Evolutionary conservation across 2,113 vertebrate species (phyloP).

Genomic region (Anser brachyrhynchus): DNA sequence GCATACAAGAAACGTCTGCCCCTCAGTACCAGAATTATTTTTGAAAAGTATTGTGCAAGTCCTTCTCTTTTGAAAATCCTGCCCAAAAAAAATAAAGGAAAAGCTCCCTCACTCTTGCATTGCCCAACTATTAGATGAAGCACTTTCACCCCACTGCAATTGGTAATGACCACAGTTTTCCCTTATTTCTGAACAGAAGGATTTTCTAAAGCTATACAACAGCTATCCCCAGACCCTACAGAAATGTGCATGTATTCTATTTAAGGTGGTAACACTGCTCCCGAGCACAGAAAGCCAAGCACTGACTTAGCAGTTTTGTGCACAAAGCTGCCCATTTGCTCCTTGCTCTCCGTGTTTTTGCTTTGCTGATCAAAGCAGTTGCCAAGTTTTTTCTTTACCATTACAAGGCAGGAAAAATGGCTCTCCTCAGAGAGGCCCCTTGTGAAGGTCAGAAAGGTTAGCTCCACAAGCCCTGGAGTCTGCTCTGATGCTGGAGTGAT

Average conservation of each 20-base stretch:
- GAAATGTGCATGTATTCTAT: not conserved
- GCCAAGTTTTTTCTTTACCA: constrained; percentile 82
- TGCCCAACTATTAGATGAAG: not conserved
- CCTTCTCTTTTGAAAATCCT: not conserved
- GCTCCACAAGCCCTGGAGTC: constrained; percentile 58
- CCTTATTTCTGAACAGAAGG: not conserved
- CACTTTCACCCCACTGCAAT: not conserved
- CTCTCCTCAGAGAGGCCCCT: constrained; percentile 80
- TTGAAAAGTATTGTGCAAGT: not conserved
- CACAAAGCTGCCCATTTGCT: constrained; percentile 85
- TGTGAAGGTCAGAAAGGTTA: constrained; percentile 80
- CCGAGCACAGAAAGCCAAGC: not conserved
- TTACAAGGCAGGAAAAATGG: constrained; percentile 81
- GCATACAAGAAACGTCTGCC: not conserved
- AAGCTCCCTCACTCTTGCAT: not conserved
- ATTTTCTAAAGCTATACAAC: not conserved
- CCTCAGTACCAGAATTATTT: not conserved
- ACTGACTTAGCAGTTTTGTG: constrained; percentile 83
- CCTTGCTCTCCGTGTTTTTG: constrained; percentile 89
- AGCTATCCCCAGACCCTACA: not conserved
- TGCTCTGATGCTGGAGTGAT: constrained; percentile 74
- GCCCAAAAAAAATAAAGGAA: not conserved
- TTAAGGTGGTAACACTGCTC: not conserved
- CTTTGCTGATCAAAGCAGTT: constrained; percentile 91
- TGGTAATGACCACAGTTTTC: not conserved